Conservation (phyloP, 1,140 invertebrate species). For the Papilio glaucus region DNA sequence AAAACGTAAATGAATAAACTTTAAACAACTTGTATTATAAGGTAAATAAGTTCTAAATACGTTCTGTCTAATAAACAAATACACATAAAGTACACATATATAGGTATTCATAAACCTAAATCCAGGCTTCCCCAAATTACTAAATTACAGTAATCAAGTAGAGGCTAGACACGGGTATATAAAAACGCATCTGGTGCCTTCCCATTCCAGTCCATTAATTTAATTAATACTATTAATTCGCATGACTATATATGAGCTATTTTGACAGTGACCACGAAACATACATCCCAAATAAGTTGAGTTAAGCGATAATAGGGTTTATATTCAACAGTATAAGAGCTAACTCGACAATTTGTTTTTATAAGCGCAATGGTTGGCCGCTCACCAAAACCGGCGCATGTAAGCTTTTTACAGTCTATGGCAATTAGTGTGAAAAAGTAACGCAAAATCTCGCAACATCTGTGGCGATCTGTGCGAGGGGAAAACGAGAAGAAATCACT, state of each 20-base stretch:
- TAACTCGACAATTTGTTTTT: neutral
- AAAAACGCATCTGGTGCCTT: constrained; percentile 24
- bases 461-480: constrained; percentile 35
- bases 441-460: constrained; percentile 46
- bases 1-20: too few species aligned
- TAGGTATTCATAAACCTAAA: neutral
- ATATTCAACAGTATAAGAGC: neutral
- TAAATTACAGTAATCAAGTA: neutral
- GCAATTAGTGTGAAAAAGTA: constrained; percentile 57
- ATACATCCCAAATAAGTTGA: neutral
- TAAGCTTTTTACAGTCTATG: constrained; percentile 48
- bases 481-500: constrained; percentile 2
- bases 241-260: constrained; percentile 40
- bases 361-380: constrained; percentile 47
- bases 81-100: too few species aligned
- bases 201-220: constrained; percentile 44
- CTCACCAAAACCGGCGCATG: constrained; percentile 42
- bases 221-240: constrained; percentile 46
- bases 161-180: constrained; percentile 5
- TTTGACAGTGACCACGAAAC: constrained; percentile 37
- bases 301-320: constrained; percentile 29
- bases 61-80: too few species aligned
- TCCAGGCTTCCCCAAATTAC: neutral
- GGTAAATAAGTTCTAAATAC: too few species aligned
- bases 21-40: too few species aligned